phyloP scores from a whole-genome alignment of 2,888 invertebrate species.

The Ectobius pallidus region DNA sequence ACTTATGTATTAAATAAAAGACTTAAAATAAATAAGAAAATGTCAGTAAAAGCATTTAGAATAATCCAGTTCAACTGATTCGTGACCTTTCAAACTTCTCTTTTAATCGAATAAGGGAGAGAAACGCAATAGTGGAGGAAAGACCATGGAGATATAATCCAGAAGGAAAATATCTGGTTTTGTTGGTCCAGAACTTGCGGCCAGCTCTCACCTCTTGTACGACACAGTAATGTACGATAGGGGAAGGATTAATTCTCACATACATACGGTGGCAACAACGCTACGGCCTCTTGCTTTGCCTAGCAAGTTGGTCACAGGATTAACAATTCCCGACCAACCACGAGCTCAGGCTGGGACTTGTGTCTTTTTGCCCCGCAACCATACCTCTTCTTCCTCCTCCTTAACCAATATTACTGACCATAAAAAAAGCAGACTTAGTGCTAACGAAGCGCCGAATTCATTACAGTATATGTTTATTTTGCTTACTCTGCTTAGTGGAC shows the following conservation, averaged over 20 bases:
- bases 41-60: too few relatives aligned
- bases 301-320: not conserved
- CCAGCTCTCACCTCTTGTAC: not conserved
- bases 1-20: too few relatives aligned
- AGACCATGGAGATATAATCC: not conserved
- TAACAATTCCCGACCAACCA: not conserved
- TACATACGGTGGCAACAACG: not conserved
- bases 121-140: too few relatives aligned
- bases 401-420: too few relatives aligned
- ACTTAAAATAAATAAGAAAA: too few relatives aligned
- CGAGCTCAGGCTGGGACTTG: not conserved
- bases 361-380: not conserved
- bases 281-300: too few relatives aligned
- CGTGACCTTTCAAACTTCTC: too few relatives aligned
- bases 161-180: not conserved
- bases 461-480: not conserved
- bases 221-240: not conserved
- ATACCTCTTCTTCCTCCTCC: not conserved
- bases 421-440: not conserved
- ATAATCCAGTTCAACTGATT: too few relatives aligned
- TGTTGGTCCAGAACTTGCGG: not conserved
- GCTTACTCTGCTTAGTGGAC: not conserved
- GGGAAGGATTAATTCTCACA: constrained; percentile 14
- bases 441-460: constrained; percentile 5
- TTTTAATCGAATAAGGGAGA: too few relatives aligned